Evolutionary conservation across 1,140 invertebrate genomes (phyloP).

Genomic region (Listronotus bonariensis): DNA sequence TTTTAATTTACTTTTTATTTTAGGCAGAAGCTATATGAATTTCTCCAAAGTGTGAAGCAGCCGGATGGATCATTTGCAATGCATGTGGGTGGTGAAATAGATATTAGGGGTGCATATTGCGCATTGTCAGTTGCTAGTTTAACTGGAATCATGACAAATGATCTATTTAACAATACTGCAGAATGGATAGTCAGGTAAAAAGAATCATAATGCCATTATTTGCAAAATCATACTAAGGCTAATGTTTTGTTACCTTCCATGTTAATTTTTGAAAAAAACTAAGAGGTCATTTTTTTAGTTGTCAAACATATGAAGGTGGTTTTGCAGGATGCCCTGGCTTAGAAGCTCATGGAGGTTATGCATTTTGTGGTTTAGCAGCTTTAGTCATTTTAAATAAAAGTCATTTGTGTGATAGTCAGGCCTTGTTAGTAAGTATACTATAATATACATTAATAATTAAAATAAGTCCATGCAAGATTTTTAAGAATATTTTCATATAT

Average conservation of each 20-base stretch:
- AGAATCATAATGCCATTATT: too few species aligned
- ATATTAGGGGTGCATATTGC: conserved; percentile 95
- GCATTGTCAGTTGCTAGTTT: conserved; percentile 87
- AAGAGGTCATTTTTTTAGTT: conserved; percentile 65
- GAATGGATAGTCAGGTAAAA: conserved; percentile 81
- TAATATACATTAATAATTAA: neutral
- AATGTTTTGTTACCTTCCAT: too few species aligned
- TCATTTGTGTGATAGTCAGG: conserved; percentile 77
- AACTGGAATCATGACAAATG: conserved; percentile 73
- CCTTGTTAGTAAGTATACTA: conserved; percentile 67
- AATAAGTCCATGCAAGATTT: conserved; percentile 13
- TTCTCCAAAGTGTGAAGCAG: conserved; percentile 76
- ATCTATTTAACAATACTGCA: conserved; percentile 83
- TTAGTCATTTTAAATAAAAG: conserved; percentile 81
- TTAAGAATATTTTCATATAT: too few species aligned
- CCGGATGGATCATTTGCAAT: conserved; percentile 90
- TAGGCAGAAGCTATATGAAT: conserved; percentile 72
- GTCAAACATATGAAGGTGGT: conserved; percentile 98
- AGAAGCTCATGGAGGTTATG: conserved; percentile 98
- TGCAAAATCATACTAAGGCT: too few species aligned
- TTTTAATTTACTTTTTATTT: conserved; percentile 1
- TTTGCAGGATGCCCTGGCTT: conserved; percentile 92
- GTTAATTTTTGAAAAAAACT: neutral
- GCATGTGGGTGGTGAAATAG: conserved; percentile 92
- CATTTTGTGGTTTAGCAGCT: conserved; percentile 93